Conservation (phyloP, 1,140 invertebrate genomes). For the Trypoxylus dichotomus region DNA sequence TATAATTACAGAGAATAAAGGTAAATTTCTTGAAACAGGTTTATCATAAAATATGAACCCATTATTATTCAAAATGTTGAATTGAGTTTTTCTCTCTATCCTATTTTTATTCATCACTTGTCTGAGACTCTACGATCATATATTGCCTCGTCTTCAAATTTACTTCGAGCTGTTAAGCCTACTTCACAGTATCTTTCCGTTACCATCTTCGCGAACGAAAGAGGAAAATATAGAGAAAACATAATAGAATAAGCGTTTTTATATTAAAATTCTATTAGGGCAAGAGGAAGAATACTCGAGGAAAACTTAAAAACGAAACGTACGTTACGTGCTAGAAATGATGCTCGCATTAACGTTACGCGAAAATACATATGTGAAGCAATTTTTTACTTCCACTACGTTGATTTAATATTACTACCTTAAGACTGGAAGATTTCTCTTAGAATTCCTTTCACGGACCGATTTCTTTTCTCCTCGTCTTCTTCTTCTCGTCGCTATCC, state of each 20-base stretch:
- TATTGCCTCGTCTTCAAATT: too few relatives aligned
- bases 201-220: too few relatives aligned
- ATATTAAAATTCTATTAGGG: conserved; percentile 4
- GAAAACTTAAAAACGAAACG: not conserved
- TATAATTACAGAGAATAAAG: too few relatives aligned
- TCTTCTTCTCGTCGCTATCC: not conserved
- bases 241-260: not conserved
- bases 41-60: too few relatives aligned
- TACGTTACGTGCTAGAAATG: not conserved
- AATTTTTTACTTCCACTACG: conserved; percentile 20
- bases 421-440: not conserved
- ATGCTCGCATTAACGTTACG: not conserved
- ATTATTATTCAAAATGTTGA: too few relatives aligned
- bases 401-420: conserved; percentile 9
- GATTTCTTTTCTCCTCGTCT: not conserved
- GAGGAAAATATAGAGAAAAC: not conserved
- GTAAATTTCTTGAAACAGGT: too few relatives aligned
- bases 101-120: too few relatives aligned
- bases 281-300: not conserved
- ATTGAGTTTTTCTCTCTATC: too few relatives aligned
- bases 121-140: too few relatives aligned
- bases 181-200: not conserved
- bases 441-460: not conserved
- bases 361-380: not conserved
- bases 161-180: too few relatives aligned